Conservation (phyloP, 2,113 vertebrate genomes). For the Colius striatus region DNA sequence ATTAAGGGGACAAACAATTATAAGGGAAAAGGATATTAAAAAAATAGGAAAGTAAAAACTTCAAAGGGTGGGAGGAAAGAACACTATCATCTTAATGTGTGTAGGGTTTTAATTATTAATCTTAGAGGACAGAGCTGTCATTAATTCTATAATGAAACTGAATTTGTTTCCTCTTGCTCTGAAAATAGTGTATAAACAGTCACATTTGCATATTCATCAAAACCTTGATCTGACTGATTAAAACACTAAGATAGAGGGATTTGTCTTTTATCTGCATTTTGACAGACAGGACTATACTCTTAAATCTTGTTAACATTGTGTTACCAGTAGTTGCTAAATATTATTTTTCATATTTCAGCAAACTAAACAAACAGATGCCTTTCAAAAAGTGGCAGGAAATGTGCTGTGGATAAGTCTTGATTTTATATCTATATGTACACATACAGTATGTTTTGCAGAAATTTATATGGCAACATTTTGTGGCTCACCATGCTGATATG, state of each 20-base stretch:
- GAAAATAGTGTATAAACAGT: conserved; percentile 52
- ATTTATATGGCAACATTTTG: conserved; percentile 56
- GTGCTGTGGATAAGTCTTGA: conserved; percentile 31
- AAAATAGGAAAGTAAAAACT: conserved; percentile 30
- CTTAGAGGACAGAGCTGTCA: conserved; percentile 39
- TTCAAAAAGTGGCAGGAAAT: conserved; percentile 65
- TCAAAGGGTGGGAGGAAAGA: conserved; percentile 5
- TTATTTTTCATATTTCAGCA: conserved; percentile 56
- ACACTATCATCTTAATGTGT: conserved; percentile 28
- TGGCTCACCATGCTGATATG: conserved; percentile 35
- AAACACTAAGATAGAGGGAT: conserved; percentile 30
- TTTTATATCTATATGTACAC: conserved; percentile 64
- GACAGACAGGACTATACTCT: conserved; percentile 29
- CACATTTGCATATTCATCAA: conserved; percentile 59
- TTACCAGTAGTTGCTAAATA: conserved; percentile 47
- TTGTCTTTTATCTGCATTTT: conserved; percentile 57
- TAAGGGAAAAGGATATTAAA: neutral
- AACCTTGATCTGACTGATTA: conserved; percentile 45
- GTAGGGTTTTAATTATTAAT: conserved; percentile 52
- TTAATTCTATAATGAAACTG: conserved; percentile 50
- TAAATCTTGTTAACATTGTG: conserved; percentile 55
- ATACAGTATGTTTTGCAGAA: conserved; percentile 58
- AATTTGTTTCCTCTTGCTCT: conserved; percentile 52
- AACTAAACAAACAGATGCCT: conserved; percentile 57
- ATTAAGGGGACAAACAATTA: conserved; percentile 66